phyloP scores from a whole-genome alignment of 1,140 invertebrate species.

The Leptopilina boulardi region DNA sequence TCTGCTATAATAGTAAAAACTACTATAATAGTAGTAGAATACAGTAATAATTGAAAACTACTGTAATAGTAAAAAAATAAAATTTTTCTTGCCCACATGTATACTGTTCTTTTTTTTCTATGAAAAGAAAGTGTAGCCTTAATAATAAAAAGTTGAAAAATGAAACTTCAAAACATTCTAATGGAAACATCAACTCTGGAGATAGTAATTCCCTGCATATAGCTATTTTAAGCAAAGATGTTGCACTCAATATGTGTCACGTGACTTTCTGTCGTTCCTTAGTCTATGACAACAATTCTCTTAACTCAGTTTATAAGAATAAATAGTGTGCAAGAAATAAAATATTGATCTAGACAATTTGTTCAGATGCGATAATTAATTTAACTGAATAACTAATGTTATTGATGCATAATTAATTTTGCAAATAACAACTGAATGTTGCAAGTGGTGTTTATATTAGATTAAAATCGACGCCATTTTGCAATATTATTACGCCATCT shows the following conservation, averaged over 20 bases:
- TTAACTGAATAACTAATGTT: too few species aligned
- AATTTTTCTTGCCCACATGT: too few species aligned
- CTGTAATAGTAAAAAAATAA: too few species aligned
- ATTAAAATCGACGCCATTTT: neutral
- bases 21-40: too few species aligned
- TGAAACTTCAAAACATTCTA: too few species aligned
- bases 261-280: slow-evolving; percentile 51
- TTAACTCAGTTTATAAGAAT: neutral
- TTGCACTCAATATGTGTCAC: slow-evolving; percentile 54
- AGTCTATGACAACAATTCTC: neutral
- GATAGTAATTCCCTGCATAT: neutral
- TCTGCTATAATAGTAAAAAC: too few species aligned
- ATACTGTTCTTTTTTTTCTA: too few species aligned
- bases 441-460: neutral
- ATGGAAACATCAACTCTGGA: neutral
- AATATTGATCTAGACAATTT: neutral
- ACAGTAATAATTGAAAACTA: too few species aligned
- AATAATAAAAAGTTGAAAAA: too few species aligned
- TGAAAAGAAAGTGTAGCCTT: too few species aligned
- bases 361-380: neutral
- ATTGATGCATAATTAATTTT: too few species aligned
- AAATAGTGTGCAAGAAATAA: neutral
- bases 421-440: neutral
- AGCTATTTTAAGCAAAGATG: slow-evolving; percentile 58
- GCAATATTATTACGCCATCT: neutral